A percentile compares a stretch with the other conserved stretches of the same genome.
These are phyloP conservation scores for Pterocles burchelli DNA, from an alignment of 2,113 vertebrate genomes.

Conservation along the genomic window DNA sequence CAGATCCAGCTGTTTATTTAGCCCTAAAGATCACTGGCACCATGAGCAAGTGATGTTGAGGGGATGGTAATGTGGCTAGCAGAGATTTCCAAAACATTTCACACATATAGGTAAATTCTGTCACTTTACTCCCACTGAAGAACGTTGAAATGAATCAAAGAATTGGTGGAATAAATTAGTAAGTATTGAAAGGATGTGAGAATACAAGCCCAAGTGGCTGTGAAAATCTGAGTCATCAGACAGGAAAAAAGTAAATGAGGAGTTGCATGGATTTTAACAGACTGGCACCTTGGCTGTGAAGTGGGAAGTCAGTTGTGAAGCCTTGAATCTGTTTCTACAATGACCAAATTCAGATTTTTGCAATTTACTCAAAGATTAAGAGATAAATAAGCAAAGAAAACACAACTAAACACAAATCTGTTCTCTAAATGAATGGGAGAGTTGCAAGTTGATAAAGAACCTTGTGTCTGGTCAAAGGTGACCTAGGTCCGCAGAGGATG, in stretches of 20 bases:
- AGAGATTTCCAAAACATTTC: neutral
- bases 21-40: neutral
- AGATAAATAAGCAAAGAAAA: neutral
- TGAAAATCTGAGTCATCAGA: neutral
- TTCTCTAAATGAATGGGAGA: neutral
- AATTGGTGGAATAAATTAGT: neutral
- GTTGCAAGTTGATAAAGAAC: constrained; percentile 7
- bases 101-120: neutral
- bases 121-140: neutral
- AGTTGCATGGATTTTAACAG: neutral
- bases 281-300: neutral
- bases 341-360: neutral
- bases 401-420: neutral
- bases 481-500: constrained; percentile 7
- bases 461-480: constrained; percentile 20
- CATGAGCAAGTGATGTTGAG: neutral
- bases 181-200: neutral
- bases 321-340: neutral
- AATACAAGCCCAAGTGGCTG: neutral
- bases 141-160: neutral
- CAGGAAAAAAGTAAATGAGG: neutral
- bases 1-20: neutral
- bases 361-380: neutral
- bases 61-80: neutral
- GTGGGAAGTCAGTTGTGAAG: neutral